Conservation (phyloP, 2,797 vertebrate genomes). For the Mus spretus region DNA sequence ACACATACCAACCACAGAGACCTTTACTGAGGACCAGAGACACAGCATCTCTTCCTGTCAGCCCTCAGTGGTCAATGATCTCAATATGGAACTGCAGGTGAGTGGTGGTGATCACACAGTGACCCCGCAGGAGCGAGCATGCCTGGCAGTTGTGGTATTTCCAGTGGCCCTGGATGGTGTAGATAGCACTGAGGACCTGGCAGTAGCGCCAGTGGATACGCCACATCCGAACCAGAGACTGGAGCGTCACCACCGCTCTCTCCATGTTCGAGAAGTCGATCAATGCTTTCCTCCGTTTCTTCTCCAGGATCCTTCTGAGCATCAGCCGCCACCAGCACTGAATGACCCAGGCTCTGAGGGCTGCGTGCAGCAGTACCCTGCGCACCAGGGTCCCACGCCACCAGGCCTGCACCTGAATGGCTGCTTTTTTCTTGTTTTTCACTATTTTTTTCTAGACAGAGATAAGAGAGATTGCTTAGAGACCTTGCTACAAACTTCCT, state of each 20-base stretch:
- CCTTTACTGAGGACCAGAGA: constrained; percentile 61
- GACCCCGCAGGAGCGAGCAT: neutral
- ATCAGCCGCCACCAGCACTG: constrained; percentile 77
- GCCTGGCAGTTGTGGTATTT: constrained; percentile 45
- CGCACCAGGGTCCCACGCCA: constrained; percentile 79
- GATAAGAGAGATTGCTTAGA: constrained; percentile 58
- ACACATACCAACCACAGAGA: neutral
- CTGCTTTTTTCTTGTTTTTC: neutral
- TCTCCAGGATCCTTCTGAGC: rapidly evolving
- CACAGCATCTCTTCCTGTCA: neutral
- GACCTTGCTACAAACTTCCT: neutral
- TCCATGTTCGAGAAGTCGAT: neutral
- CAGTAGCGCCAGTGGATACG: constrained; percentile 61
- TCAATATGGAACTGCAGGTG: constrained; percentile 78
- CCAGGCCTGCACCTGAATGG: constrained; percentile 78
- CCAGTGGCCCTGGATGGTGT: constrained; percentile 75
- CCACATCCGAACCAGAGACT: constrained; percentile 79
- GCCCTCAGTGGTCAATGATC: constrained; percentile 65
- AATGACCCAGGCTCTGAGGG: constrained; percentile 49
- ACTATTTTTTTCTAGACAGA: neutral
- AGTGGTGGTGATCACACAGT: constrained; percentile 49
- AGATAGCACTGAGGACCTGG: constrained; percentile 54
- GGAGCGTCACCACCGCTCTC: constrained; percentile 72
- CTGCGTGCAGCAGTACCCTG: constrained; percentile 10
- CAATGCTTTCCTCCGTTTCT: neutral